Base-by-base conservation (phyloP, 1,140 invertebrate genomes). In the Rhopalosiphum maidis region DNA sequence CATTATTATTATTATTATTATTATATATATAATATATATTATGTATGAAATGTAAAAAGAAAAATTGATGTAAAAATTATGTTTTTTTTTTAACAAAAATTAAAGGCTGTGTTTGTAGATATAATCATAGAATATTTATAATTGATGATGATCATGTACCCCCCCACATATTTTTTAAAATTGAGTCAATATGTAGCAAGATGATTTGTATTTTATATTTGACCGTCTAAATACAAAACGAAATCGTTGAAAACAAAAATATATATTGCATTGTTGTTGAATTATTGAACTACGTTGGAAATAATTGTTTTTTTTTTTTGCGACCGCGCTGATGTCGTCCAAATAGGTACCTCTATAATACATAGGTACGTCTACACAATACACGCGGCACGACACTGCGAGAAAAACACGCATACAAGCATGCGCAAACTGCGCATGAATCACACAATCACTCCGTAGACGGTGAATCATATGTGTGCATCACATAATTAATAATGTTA, bases 71-170 rank as follows among this genome's bases (percentile, higher is more conserved):
- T 91, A 91, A 21, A 83, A 51, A 91, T 68, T 43, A 35, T 25
- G n/a, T 83, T 91, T 91, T 93, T 93, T 93, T 93, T 85, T 93
- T 30, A 85, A 93, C 91, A 93, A 93, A 85, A 93, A 85, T 21
- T 93, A 93, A 93, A 93, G 91, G 91, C 91, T 93, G 91, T 93
- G 91, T 93, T 85, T 93, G 82, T 93, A 93, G 77, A 93, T 93
- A 93, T 92, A 86, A 93, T 68, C 30, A 90, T 68, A 68, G 30
- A 77, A 43, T 90, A 21, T 51, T 46, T 46, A 22, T 43, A 60
- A 90, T 43, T 77, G 25, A 60, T 23, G 46, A 89, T 23, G 46
- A 37, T 37, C 21, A 51, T 92, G 48, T 93, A 54, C 85, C 91
- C 48, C 46, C 86, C 88, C 48, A 55, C 25, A 9, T 54, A 35